Evolutionary conservation across 2,888 invertebrate species (phyloP).

Genomic region (Euzetes globulus): DNA sequence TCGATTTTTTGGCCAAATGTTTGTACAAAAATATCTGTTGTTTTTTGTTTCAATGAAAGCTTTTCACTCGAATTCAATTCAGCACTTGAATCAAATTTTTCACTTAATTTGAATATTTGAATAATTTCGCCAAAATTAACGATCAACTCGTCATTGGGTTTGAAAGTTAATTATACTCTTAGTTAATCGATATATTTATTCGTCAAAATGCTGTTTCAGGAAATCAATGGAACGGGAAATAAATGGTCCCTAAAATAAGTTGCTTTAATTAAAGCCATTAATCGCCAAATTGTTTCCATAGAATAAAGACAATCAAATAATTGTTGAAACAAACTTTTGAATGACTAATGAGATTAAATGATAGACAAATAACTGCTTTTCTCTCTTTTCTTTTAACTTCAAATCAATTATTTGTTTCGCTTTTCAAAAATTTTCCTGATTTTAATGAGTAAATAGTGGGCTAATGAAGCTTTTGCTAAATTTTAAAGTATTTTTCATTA

Average conservation of each 20-base stretch:
- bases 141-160: too few relatives aligned
- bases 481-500: too few relatives aligned
- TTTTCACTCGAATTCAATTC: too few relatives aligned
- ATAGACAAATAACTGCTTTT: not conserved
- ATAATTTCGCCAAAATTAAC: too few relatives aligned
- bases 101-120: too few relatives aligned
- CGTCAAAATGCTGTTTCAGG: not conserved
- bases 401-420: not conserved
- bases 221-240: not conserved
- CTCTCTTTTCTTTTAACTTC: not conserved
- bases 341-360: slow-evolving; percentile 18
- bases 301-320: not conserved
- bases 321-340: not conserved
- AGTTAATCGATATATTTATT: not conserved
- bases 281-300: not conserved
- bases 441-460: too few relatives aligned
- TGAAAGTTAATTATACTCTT: not conserved
- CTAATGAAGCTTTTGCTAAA: too few relatives aligned
- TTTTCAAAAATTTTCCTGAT: too few relatives aligned
- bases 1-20: not conserved
- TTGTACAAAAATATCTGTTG: too few relatives aligned
- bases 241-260: not conserved
- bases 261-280: not conserved
- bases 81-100: too few relatives aligned
- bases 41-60: too few relatives aligned